Conservation (phyloP, 2,797 vertebrate genomes). For the Hydrocynus forskahlii region DNA sequence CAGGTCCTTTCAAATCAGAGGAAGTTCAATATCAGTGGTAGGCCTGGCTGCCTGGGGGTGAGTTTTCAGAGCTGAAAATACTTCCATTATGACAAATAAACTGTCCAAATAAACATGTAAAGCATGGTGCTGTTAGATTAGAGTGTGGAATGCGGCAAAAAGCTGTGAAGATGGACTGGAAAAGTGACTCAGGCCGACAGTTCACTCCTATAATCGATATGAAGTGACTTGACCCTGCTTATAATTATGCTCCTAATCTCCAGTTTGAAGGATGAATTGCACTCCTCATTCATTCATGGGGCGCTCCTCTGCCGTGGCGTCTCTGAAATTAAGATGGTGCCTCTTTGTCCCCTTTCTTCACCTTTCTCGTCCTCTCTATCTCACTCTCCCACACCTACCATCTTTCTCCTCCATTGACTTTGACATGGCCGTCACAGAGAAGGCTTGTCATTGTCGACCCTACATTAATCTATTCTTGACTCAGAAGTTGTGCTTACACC, state of each 20-base stretch:
- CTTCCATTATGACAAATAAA: constrained; percentile 29
- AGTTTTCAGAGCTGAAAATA: constrained; percentile 34
- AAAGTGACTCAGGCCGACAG: neutral
- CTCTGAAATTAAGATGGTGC: constrained; percentile 8
- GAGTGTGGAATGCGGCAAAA: neutral
- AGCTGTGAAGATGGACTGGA: constrained; percentile 1
- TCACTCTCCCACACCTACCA: neutral
- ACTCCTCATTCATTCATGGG: neutral
- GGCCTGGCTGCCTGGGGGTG: constrained; percentile 19
- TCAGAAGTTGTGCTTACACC: constrained; percentile 46
- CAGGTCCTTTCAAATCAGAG: constrained; percentile 43
- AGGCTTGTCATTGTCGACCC: constrained; percentile 34
- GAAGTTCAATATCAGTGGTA: constrained; percentile 37
- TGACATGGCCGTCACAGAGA: neutral
- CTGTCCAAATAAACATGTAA: neutral
- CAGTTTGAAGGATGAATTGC: constrained; percentile 23
- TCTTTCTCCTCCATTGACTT: neutral
- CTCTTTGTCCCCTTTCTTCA: constrained; percentile 4
- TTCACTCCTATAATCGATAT: constrained; percentile 20
- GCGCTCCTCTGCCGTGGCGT: constrained; percentile 10
- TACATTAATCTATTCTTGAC: constrained; percentile 56
- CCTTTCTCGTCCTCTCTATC: neutral
- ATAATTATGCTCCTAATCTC: constrained; percentile 36
- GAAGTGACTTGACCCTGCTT: constrained; percentile 9
- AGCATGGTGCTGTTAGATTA: neutral